Evolutionary conservation across 2,888 invertebrate species (phyloP).

Genomic region (Spodoptera littoralis): DNA sequence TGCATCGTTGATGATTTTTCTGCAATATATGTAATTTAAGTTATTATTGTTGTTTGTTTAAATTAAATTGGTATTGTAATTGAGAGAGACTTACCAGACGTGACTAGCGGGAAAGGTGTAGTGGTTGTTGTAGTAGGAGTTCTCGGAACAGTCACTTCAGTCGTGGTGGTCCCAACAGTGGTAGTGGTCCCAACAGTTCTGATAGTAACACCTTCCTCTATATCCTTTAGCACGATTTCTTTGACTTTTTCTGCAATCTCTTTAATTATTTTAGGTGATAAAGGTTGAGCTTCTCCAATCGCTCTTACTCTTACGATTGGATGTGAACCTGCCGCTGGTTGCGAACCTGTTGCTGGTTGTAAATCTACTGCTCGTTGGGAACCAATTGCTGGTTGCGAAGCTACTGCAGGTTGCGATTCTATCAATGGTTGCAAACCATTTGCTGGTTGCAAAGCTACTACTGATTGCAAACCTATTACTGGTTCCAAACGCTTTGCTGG

Average conservation of each 20-base stretch:
- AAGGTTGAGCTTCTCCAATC: slow-evolving; percentile 2
- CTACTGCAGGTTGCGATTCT: no score
- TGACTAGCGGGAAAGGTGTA: slow-evolving; percentile 20
- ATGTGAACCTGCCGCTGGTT: no score
- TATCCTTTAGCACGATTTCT: slow-evolving; percentile 71
- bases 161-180: slow-evolving; percentile 30
- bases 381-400: no score
- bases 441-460: no score
- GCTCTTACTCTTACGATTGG: no score
- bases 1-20: slow-evolving; percentile 34
- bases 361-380: no score
- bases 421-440: no score
- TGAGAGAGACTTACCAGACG: background rate
- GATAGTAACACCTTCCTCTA: slow-evolving; percentile 56
- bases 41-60: background rate
- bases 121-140: slow-evolving; percentile 16
- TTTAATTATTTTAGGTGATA: slow-evolving; percentile 61
- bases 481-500: no score
- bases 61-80: background rate
- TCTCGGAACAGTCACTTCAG: slow-evolving; percentile 16
- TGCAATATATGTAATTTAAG: slow-evolving; percentile 38
- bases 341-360: no score
- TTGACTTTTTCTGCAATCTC: slow-evolving; percentile 76
- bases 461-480: no score
- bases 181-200: slow-evolving; percentile 28